Conservation (phyloP, 2,113 vertebrate genomes). For the Catagonus wagneri region DNA sequence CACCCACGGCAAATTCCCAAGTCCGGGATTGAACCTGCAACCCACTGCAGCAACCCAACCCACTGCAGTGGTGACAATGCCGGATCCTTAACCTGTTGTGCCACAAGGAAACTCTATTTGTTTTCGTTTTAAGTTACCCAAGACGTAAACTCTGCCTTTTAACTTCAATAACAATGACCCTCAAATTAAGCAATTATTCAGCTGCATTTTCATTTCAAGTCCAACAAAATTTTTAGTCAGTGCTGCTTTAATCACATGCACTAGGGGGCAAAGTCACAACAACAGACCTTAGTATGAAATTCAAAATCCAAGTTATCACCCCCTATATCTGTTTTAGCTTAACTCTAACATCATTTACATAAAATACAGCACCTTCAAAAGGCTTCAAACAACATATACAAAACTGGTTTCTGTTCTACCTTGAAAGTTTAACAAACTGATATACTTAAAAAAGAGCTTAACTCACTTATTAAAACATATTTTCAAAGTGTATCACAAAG, state of each 20-base stretch:
- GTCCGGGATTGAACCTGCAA: too few species aligned
- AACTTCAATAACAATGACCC: background rate
- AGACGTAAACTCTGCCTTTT: background rate
- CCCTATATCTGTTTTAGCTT: background rate
- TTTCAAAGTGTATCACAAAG: background rate
- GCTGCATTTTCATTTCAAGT: conserved; percentile 6
- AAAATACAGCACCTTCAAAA: background rate
- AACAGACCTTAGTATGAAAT: background rate
- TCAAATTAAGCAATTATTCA: background rate
- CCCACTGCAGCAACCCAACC: too few species aligned
- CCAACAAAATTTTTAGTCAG: background rate
- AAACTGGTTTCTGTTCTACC: background rate
- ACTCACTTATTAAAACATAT: background rate
- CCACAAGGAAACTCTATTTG: background rate
- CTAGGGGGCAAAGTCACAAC: background rate
- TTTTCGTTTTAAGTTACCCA: background rate
- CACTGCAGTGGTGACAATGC: too few species aligned
- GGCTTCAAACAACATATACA: background rate
- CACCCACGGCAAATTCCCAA: too few species aligned
- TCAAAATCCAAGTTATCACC: background rate
- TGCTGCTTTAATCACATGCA: background rate
- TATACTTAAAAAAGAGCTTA: background rate
- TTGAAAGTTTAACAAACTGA: background rate
- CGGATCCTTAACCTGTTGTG: too few species aligned
- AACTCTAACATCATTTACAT: background rate